Evolutionary conservation across 1,140 invertebrate species (phyloP), one percentile per base, ranked within the genome.

Genomic region (Brachionus rubens): DNA sequence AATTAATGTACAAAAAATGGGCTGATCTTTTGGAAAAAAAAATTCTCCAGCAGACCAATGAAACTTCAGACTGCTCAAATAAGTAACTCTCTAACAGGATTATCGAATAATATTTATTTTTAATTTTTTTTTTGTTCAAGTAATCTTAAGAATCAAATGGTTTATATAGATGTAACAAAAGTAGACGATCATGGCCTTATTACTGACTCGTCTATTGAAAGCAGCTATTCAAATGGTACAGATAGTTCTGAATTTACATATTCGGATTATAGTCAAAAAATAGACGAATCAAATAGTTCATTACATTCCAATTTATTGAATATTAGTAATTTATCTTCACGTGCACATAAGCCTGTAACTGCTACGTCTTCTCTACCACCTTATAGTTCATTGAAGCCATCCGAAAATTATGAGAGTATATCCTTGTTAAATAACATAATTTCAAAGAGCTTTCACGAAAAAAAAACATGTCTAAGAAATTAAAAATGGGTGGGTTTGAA

Each of bases 1-100:
- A 65, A 43, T 19, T 24, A 14, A 19, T 65, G 16, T 65, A 43
- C 7, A 65, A 65, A 65, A 65, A 65, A 43, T 65, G 59, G 59
- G 19, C 40, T 19, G 36, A 19, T 65, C 24, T 24, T 24, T 26
- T 65, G 9, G 59, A 65, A 65, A 41, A 65, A 24, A 43, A 46
- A 26, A n/a, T n/a, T n/a, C n/a, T 43, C 6, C 24, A 12, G 6
- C 28, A 43, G 21, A n/a, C 10, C 10, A 65, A 43, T 65, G 30
- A 43, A 36, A 5, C 4, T 9, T 14, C 36, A 65, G n/a, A 19
- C 12, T 36, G 5, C 4, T 24, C 59, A 24, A 65, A 46, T 16
- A 21, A 43, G 19, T 43, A 43, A 43, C 41, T 65, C 12, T 19
- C 21, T 36, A 26, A 24, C 12, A 24, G 21, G 28, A 52, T 19